These are phyloP conservation scores for Diaperis boleti DNA, from an alignment of 2,888 invertebrate species.

Conservation along the genomic window DNA sequence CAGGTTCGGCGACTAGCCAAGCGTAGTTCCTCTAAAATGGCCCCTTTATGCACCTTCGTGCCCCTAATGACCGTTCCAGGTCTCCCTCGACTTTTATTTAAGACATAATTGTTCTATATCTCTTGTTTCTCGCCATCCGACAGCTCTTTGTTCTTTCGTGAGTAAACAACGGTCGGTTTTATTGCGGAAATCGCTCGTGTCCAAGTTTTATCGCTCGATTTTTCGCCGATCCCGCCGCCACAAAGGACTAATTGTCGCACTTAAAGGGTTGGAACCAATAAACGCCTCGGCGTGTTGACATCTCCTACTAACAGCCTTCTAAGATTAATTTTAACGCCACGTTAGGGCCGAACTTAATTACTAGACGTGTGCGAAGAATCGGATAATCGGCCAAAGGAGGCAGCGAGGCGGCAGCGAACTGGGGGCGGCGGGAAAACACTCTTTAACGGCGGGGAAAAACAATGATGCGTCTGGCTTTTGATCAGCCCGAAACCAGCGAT, in stretches of 20 bases:
- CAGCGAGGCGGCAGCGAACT: slow-evolving; percentile 39
- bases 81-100: slow-evolving; percentile 38
- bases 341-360: slow-evolving; percentile 51
- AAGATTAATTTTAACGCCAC: slow-evolving; percentile 51
- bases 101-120: slow-evolving; percentile 41
- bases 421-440: too few species aligned
- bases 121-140: slow-evolving; percentile 30
- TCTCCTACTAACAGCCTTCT: slow-evolving; percentile 34
- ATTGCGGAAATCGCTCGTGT: slow-evolving; percentile 33
- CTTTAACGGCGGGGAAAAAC: too few species aligned
- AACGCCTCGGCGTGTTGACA: slow-evolving; percentile 34
- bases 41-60: slow-evolving; percentile 56
- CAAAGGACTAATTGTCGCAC: slow-evolving; percentile 30
- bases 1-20: slow-evolving; percentile 54
- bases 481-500: neutral
- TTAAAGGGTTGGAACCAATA: slow-evolving; percentile 43
- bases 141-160: slow-evolving; percentile 28
- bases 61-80: slow-evolving; percentile 44
- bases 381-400: slow-evolving; percentile 49
- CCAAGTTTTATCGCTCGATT: slow-evolving; percentile 27
- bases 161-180: slow-evolving; percentile 24
- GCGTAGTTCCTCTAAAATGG: slow-evolving; percentile 55
- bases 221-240: slow-evolving; percentile 17
- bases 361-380: slow-evolving; percentile 47
- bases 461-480: neutral